Percentiles rank a stretch among this genome's conserved stretches.
Conservation (phyloP, 1,140 invertebrate genomes). For the Drosophila punjabiensis region DNA sequence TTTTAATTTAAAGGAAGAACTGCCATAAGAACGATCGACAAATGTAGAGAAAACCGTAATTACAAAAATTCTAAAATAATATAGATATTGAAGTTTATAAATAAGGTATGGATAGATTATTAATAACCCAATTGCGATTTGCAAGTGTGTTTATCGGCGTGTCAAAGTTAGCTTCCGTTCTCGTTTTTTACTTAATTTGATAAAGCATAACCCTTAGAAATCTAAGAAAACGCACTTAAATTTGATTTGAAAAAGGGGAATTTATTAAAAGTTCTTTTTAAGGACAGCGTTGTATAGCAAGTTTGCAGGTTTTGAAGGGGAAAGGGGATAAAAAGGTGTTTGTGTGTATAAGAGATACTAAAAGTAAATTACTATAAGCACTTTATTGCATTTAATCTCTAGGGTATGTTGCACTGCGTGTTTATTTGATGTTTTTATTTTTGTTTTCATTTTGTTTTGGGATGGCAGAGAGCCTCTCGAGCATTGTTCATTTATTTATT, state of each 20-base stretch:
- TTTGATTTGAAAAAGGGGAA: constrained; percentile 55
- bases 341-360: constrained; percentile 41
- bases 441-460: neutral
- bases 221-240: constrained; percentile 5
- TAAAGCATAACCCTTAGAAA: neutral
- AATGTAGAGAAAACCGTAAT: too few relatives aligned
- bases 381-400: constrained; percentile 54
- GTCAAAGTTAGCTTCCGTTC: too few relatives aligned
- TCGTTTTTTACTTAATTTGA: neutral
- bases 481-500: constrained; percentile 35
- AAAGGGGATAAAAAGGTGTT: constrained; percentile 7
- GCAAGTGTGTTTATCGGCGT: too few relatives aligned
- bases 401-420: constrained; percentile 47
- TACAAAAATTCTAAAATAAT: too few relatives aligned
- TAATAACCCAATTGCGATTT: too few relatives aligned
- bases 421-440: constrained; percentile 2
- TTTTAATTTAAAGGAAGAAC: too few relatives aligned
- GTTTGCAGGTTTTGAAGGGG: constrained; percentile 5
- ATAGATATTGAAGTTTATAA: too few relatives aligned
- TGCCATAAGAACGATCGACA: too few relatives aligned
- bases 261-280: constrained; percentile 63
- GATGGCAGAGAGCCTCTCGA: constrained; percentile 53
- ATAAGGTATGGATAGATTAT: too few relatives aligned
- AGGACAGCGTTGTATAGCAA: constrained; percentile 1
- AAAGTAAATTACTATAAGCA: constrained; percentile 57